phyloP scores from a whole-genome alignment of 2,113 vertebrate genomes.

The Rhadina sibilatrix region DNA sequence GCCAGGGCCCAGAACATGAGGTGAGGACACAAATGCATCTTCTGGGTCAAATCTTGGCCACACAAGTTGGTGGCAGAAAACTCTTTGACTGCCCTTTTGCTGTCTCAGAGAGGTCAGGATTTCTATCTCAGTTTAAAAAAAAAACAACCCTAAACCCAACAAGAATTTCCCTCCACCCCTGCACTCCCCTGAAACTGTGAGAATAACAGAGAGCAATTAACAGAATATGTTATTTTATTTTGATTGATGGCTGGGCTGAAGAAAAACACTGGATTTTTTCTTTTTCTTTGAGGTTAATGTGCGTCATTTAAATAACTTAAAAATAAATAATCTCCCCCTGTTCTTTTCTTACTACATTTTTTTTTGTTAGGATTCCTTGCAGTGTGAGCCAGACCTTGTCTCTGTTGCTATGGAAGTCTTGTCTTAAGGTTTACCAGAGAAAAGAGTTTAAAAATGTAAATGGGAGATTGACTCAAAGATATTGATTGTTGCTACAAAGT shows the following conservation, averaged over 20 bases:
- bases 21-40: neutral
- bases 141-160: rapidly evolving
- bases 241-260: neutral
- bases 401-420: slow-evolving; percentile 46
- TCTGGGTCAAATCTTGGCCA: neutral
- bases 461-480: neutral
- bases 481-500: neutral
- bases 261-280: neutral
- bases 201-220: neutral
- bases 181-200: neutral
- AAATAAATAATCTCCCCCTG: neutral
- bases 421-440: neutral
- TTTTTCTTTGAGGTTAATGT: neutral
- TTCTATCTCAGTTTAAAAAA: neutral
- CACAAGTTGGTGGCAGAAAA: neutral
- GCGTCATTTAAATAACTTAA: neutral
- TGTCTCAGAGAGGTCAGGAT: neutral
- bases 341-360: neutral
- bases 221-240: neutral
- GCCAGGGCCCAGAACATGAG: neutral
- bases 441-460: neutral
- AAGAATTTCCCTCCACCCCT: neutral
- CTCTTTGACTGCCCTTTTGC: neutral
- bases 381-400: neutral
- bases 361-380: neutral